These are phyloP conservation scores for Phenganax marumi DNA, from an alignment of 92 coral and sea anemone genomes.

Conservation along the genomic window DNA sequence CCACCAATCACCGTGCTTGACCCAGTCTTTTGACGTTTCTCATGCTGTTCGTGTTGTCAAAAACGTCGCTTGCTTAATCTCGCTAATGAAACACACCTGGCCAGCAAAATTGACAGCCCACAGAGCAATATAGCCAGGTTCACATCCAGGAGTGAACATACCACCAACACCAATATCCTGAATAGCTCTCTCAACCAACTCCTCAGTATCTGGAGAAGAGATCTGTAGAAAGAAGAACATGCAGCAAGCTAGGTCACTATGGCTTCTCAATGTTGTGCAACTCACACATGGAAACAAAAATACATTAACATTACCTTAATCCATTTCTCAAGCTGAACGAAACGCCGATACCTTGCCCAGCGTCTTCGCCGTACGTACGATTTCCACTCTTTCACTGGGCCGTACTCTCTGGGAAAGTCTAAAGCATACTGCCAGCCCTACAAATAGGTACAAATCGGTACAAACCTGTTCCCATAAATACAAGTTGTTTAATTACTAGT, in stretches of 20 bases:
- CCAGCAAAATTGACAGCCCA: slow-evolving; percentile 96
- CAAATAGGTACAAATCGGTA: not conserved
- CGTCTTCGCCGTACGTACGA: slow-evolving; percentile 87
- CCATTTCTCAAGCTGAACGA: slow-evolving; percentile 89
- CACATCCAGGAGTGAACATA: slow-evolving; percentile 76
- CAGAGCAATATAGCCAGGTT: slow-evolving; percentile 80
- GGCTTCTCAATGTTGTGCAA: not conserved
- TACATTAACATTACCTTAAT: slow-evolving; percentile 58
- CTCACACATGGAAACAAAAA: not conserved
- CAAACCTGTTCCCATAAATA: not conserved
- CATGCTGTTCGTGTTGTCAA: no score
- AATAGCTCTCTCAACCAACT: slow-evolving; percentile 76
- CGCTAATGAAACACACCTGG: slow-evolving; percentile 56
- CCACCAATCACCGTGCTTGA: no score
- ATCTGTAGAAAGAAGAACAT: not conserved
- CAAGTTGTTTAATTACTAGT: not conserved
- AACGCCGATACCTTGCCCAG: slow-evolving; percentile 87
- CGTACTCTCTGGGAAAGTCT: slow-evolving; percentile 86
- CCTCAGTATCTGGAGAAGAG: slow-evolving; percentile 59
- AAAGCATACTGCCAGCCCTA: slow-evolving; percentile 99
- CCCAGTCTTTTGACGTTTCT: no score
- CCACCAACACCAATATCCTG: slow-evolving; percentile 96
- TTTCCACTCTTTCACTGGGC: slow-evolving; percentile 51
- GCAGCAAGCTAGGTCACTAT: not conserved
- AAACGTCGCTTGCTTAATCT: no score